These are phyloP conservation scores for Caretta caretta DNA, from an alignment of 2,113 vertebrate species.

Conservation along the genomic window DNA sequence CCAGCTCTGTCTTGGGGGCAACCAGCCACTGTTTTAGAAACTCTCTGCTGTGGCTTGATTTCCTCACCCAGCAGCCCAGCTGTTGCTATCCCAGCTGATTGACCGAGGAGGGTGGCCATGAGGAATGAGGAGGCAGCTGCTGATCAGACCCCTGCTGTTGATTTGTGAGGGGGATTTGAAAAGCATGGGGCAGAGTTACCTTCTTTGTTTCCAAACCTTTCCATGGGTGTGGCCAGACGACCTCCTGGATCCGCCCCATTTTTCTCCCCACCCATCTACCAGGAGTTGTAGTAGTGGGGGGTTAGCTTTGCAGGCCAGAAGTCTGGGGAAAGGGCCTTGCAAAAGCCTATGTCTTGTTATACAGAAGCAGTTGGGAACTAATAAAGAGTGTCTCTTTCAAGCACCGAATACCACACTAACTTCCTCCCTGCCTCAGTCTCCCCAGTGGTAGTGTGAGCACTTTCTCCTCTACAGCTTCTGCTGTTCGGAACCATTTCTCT, in stretches of 20 bases:
- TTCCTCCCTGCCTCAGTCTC: background rate
- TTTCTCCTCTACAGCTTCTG: background rate
- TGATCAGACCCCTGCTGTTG: background rate
- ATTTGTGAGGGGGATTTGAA: background rate
- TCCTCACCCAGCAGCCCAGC: background rate
- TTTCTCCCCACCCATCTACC: background rate
- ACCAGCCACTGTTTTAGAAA: background rate
- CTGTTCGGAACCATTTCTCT: background rate
- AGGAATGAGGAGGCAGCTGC: background rate
- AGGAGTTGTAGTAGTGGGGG: background rate
- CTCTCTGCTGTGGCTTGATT: background rate
- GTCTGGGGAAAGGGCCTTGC: background rate
- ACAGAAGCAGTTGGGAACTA: too few species aligned
- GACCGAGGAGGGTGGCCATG: background rate
- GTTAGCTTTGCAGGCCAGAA: background rate
- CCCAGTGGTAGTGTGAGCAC: accelerated
- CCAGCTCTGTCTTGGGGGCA: background rate
- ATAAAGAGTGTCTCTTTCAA: background rate
- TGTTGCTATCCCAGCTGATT: background rate
- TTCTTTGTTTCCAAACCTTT: background rate
- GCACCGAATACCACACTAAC: accelerated
- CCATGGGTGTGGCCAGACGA: background rate
- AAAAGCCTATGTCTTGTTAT: too few species aligned
- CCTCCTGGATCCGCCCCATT: background rate
- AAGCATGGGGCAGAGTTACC: background rate